Conservation (phyloP, 2,797 vertebrate genomes). For the Neoniphon sammara region DNA sequence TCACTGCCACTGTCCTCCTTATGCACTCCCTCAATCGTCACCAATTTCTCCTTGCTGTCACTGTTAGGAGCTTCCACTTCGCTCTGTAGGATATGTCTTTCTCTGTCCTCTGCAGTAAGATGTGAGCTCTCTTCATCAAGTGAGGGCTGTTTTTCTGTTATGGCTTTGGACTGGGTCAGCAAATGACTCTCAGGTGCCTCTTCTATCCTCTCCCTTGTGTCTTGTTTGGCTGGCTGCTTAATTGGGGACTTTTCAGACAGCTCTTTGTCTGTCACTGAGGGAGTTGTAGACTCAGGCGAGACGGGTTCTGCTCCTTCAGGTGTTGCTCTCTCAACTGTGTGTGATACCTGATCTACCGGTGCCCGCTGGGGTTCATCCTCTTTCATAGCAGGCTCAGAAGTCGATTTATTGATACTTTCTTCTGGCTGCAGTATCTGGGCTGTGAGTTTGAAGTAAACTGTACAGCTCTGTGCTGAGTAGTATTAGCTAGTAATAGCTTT, state of each 20-base stretch:
- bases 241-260: background rate
- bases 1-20: constrained; percentile 19
- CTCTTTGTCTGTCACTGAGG: constrained; percentile 29
- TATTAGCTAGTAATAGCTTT: constrained; percentile 59
- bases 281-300: constrained; percentile 15
- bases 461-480: constrained; percentile 67
- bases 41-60: constrained; percentile 32
- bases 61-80: constrained; percentile 14
- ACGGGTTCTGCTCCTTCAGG: constrained; percentile 45
- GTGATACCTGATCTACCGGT: background rate
- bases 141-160: constrained; percentile 33
- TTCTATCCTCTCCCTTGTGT: constrained; percentile 17
- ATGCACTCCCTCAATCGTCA: background rate
- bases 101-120: constrained; percentile 20
- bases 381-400: constrained; percentile 42
- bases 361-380: constrained; percentile 47
- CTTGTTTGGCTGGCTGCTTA: constrained; percentile 22
- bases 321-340: constrained; percentile 37
- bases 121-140: constrained; percentile 22
- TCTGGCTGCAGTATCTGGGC: constrained; percentile 86
- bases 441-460: constrained; percentile 88
- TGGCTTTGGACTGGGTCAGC: constrained; percentile 18
- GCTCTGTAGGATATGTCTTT: constrained; percentile 11
- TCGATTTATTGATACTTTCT: constrained; percentile 50
- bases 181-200: constrained; percentile 6